Base-by-base conservation (phyloP, 2,888 invertebrate species). In the Folsomia candida region DNA sequence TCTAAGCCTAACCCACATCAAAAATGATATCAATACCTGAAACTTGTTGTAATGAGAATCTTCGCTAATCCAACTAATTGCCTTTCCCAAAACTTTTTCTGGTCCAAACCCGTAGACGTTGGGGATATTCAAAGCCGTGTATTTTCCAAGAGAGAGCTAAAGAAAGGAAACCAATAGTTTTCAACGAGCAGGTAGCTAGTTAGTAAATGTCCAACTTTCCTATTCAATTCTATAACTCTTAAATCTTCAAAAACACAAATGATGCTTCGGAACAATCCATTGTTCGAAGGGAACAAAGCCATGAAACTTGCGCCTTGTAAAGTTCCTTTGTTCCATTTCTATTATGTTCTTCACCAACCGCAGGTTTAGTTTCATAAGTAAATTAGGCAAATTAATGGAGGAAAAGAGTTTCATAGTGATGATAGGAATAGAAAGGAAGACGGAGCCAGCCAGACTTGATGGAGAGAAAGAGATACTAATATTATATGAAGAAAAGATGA, bases 201-300 rank as follows among this genome's bases (percentile, higher is more conserved):
- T 37, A n/a, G n/a, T n/a, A 4, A 37, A 37, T 37, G 37, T 37
- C 37, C 37, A 37, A 37, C 37, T 37, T 37, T 37, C 37, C 37
- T 37, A 9, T 37, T 37, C 37, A 37, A 37, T 37, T 37, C 37
- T 14, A 4, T 14, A 37, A 9, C 37, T 14, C 37, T 37, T 37
- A 37, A 37, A 37, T 37, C 37, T 37, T 37, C 37, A 37, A 4
- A n/a, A 37, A 37, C 37, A 9, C 37, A 37, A 37, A 37, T 37
- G 37, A 37, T 4, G 6, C 37, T 37, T 37, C 14, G 14, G 37
- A 37, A 37, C 37, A 14, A 14, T 9, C 37, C 37, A 37, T 61
- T 61, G 61, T 61, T 28, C n/a, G 27, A 9, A 59, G n/a, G 61
- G 11, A 61, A 61, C 61, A 61, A 61, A n/a, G 18, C 61, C 24